Percentiles rank a stretch among this genome's conserved stretches.
Conservation (phyloP, 2,888 invertebrate genomes). For the Crossocerus cetratus region DNA sequence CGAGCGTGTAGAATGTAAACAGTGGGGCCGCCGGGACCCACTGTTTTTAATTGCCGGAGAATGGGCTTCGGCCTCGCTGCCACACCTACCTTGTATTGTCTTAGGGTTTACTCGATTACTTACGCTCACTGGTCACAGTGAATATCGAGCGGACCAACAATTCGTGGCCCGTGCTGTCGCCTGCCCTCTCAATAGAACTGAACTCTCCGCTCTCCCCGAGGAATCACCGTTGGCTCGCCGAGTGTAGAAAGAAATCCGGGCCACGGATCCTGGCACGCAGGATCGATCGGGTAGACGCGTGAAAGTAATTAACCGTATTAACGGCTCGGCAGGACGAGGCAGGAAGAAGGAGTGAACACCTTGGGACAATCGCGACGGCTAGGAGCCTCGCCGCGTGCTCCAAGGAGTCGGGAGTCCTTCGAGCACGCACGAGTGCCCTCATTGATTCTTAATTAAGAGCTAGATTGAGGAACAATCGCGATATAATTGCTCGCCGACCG, state of each 20-base stretch:
- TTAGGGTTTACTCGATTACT: conserved; percentile 59
- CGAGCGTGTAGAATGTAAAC: conserved; percentile 59
- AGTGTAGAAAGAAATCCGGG: too few relatives aligned
- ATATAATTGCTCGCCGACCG: conserved; percentile 70
- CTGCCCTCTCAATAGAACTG: neutral
- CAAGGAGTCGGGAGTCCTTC: conserved; percentile 3
- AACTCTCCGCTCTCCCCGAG: neutral
- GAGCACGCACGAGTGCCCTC: conserved; percentile 67
- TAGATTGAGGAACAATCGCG: conserved; percentile 73
- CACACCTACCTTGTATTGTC: conserved; percentile 70
- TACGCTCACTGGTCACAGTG: conserved; percentile 55
- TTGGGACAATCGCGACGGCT: conserved; percentile 30
- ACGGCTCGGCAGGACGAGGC: neutral
- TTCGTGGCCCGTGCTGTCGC: conserved; percentile 40
- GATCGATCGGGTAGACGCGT: too few relatives aligned
- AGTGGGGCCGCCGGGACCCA: too few relatives aligned
- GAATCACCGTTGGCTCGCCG: neutral
- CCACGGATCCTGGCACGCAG: too few relatives aligned
- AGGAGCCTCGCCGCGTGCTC: neutral
- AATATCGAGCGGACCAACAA: conserved; percentile 51
- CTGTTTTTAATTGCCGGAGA: conserved; percentile 75
- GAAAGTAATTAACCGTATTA: too few relatives aligned
- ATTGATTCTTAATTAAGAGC: conserved; percentile 74
- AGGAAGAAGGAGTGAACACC: conserved; percentile 18
- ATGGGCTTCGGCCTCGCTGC: conserved; percentile 60